A percentile compares a stretch with the other conserved stretches of the same genome.
Evolutionary conservation across 2,888 invertebrate genomes (phyloP).

Genomic region (Penaeus monodon): DNA sequence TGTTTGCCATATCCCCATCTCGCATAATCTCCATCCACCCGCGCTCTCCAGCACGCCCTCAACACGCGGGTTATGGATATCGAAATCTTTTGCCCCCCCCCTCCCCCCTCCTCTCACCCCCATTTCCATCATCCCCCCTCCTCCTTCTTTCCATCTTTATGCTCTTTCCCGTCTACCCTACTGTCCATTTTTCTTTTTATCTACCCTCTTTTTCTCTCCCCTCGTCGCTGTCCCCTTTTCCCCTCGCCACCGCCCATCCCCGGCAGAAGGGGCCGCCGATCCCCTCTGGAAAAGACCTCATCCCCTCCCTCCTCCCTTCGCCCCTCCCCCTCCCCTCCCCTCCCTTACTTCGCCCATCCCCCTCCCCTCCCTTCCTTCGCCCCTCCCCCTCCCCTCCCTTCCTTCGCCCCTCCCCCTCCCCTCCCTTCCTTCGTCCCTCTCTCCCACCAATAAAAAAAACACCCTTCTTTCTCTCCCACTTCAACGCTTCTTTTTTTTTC

Average conservation of each 20-base stretch:
- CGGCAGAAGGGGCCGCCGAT: too few species aligned
- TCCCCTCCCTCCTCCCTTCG: background rate
- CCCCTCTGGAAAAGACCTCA: background rate
- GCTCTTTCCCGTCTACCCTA: background rate
- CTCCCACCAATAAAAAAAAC: background rate
- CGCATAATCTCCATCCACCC: background rate
- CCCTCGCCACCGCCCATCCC: too few species aligned
- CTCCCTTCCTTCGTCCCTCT: background rate
- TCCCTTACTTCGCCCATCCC: background rate
- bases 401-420: background rate
- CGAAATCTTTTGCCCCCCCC: too few species aligned
- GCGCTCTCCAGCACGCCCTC: background rate
- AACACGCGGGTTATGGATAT: background rate
- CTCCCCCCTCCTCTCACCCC: background rate
- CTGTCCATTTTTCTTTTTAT: background rate
- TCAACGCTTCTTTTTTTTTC: too few species aligned
- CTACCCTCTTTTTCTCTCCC: background rate
- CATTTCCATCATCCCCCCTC: background rate
- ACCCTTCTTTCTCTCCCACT: too few species aligned
- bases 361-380: background rate
- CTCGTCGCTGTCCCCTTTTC: too few species aligned
- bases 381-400: background rate
- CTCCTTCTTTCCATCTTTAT: background rate
- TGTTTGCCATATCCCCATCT: slow-evolving; percentile 25
- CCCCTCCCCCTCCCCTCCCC: too few species aligned